A percentile compares a stretch with the other conserved stretches of the same genome.
phyloP scores from a whole-genome alignment of 2,113 vertebrate genomes.

The Nycticryphes semicollaris region DNA sequence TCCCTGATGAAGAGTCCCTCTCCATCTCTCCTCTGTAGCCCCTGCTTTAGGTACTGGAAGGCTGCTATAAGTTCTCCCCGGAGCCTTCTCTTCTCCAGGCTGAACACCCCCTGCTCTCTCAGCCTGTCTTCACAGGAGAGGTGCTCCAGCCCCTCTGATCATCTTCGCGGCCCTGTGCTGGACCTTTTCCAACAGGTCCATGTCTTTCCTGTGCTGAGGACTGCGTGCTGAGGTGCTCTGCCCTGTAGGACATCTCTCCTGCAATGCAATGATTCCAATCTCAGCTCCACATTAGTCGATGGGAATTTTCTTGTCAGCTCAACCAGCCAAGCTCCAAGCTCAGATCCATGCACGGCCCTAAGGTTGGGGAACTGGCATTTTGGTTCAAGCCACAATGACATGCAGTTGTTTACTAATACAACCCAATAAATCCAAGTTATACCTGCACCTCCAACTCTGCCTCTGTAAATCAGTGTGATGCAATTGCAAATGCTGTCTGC shows the following conservation, averaged over 20 bases:
- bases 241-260: fast-evolving
- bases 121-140: too few relatives aligned
- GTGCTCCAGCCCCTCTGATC: too few relatives aligned
- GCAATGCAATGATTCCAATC: background rate
- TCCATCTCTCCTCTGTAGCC: too few relatives aligned
- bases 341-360: background rate
- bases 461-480: background rate
- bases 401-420: background rate
- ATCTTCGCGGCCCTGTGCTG: too few relatives aligned
- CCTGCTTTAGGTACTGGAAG: too few relatives aligned
- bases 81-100: too few relatives aligned
- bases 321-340: background rate
- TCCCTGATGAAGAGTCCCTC: too few relatives aligned
- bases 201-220: too few relatives aligned
- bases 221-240: background rate
- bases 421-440: background rate
- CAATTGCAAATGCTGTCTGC: background rate
- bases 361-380: background rate
- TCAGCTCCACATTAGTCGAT: background rate
- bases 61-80: too few relatives aligned
- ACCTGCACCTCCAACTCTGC: background rate
- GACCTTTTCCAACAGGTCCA: too few relatives aligned
- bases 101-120: too few relatives aligned
- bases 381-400: background rate
- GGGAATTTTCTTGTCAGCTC: background rate